Evolutionary conservation across 2,797 vertebrate genomes (phyloP).

Genomic region (Allobates femoralis): DNA sequence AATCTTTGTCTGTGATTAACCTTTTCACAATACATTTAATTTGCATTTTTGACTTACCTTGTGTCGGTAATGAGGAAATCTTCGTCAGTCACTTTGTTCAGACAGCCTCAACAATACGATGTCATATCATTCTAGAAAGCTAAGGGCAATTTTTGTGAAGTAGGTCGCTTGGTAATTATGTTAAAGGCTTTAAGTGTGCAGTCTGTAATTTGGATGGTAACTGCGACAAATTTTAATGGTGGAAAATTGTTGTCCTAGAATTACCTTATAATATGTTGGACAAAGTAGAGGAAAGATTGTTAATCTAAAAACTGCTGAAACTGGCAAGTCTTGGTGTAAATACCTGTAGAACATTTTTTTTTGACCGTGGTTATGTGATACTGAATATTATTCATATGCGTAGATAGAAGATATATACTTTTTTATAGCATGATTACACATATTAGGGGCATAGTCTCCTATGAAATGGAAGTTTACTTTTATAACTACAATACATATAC

Average conservation of each 20-base stretch:
- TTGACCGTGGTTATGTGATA: background rate
- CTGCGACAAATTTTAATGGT: background rate
- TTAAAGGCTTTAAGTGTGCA: background rate
- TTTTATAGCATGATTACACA: background rate
- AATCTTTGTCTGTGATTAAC: constrained; percentile 21
- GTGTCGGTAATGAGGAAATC: background rate
- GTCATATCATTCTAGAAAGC: background rate
- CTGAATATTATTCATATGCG: background rate
- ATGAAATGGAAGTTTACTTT: background rate
- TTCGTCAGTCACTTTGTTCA: constrained; percentile 12
- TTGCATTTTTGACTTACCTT: constrained; percentile 7
- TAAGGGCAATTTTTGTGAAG: background rate
- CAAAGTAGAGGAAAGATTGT: background rate
- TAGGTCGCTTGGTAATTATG: background rate
- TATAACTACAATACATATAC: too few relatives aligned
- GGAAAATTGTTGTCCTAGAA: background rate
- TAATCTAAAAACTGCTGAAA: background rate
- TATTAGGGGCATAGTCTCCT: background rate
- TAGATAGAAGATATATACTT: background rate
- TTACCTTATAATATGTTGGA: background rate
- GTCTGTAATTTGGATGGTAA: background rate
- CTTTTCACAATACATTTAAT: constrained; percentile 2
- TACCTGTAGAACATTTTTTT: background rate
- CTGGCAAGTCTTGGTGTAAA: background rate
- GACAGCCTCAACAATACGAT: background rate